Evolutionary conservation across 2,888 invertebrate species (phyloP).

Genomic region (Thera obeliscata): DNA sequence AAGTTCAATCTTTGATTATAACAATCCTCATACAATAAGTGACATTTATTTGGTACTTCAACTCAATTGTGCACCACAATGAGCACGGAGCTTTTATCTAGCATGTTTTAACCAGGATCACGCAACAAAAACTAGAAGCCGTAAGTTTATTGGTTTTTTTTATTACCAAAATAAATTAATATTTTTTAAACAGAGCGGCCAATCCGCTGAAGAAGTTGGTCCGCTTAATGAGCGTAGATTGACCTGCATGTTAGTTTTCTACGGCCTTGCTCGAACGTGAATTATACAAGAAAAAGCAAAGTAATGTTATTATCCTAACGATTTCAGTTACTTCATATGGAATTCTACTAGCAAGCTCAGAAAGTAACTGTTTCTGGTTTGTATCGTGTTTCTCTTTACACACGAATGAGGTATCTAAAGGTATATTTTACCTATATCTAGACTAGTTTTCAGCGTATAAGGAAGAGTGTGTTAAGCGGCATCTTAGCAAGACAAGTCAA

Average conservation of each 20-base stretch:
- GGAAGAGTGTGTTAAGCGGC: constrained; percentile 8
- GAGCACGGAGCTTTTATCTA: no score
- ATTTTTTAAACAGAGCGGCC: constrained; percentile 2
- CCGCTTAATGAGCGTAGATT: background rate
- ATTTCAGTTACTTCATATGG: constrained; percentile 17
- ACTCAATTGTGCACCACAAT: no score
- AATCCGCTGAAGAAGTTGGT: background rate
- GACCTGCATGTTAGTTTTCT: constrained; percentile 11
- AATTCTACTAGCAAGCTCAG: constrained; percentile 2
- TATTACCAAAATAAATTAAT: no score
- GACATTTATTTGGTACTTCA: no score
- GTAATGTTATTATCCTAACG: constrained; percentile 9
- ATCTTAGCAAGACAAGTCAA: constrained; percentile 26
- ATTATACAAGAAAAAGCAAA: constrained; percentile 28
- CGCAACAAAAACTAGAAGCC: no score
- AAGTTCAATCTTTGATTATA: no score
- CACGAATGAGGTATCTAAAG: background rate
- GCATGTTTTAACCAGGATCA: no score
- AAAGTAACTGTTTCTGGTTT: constrained; percentile 13
- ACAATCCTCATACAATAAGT: no score
- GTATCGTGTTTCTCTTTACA: background rate
- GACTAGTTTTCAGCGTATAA: constrained; percentile 12
- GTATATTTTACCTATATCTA: background rate
- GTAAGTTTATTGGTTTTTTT: no score
- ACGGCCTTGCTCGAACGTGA: constrained; percentile 18